Percentiles rank a stretch among this genome's conserved stretches.
Conservation (phyloP, 2,113 vertebrate genomes). For the Zosterops hypoxanthus region DNA sequence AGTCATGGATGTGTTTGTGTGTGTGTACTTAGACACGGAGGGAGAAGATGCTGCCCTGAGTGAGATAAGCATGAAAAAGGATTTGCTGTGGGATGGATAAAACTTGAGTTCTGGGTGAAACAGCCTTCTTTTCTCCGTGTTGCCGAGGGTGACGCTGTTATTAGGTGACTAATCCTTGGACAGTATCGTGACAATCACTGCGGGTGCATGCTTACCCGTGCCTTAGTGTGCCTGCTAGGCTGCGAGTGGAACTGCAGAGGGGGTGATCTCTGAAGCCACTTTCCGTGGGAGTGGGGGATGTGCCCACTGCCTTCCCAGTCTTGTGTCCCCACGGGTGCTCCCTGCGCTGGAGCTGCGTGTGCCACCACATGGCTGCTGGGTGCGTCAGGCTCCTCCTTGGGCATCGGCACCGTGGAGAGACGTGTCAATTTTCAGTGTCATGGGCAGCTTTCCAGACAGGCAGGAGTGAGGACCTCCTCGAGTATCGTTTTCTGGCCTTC, state of each 20-base stretch:
- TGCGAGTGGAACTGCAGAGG: neutral
- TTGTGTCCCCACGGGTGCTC: neutral
- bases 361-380: neutral
- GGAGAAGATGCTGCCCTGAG: neutral
- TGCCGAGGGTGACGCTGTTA: neutral
- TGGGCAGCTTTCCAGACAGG: neutral
- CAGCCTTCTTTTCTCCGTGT: neutral
- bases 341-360: neutral
- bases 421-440: neutral
- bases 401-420: neutral
- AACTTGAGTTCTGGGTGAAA: neutral
- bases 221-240: neutral
- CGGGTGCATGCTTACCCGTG: neutral
- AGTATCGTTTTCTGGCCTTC: neutral
- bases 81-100: neutral
- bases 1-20: neutral
- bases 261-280: neutral
- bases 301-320: neutral
- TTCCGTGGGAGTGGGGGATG: neutral
- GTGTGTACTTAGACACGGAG: neutral
- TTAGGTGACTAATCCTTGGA: neutral
- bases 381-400: neutral
- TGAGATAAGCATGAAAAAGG: neutral
- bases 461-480: neutral
- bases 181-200: neutral